Evolutionary conservation across 2,888 invertebrate species (phyloP).

Genomic region (Cabera pusaria): DNA sequence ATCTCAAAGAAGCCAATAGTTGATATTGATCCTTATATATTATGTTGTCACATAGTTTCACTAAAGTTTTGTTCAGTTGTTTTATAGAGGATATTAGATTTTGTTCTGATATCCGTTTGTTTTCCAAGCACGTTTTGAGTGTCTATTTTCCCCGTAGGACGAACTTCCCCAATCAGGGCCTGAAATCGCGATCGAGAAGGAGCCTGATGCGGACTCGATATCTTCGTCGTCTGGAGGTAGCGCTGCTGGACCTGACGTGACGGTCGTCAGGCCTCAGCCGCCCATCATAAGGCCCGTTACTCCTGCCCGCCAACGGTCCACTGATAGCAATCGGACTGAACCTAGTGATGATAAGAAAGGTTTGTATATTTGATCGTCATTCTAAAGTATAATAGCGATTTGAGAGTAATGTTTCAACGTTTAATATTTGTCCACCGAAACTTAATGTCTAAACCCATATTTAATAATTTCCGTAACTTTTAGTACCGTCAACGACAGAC

Average conservation of each 20-base stretch:
- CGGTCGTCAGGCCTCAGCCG: slow-evolving; percentile 61
- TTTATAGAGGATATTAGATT: background rate
- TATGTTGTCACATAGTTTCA: background rate
- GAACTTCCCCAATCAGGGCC: slow-evolving; percentile 70
- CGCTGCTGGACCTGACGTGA: slow-evolving; percentile 66
- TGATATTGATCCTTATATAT: too few species aligned
- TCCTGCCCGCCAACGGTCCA: slow-evolving; percentile 77
- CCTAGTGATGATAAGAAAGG: slow-evolving; percentile 78
- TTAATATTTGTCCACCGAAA: too few species aligned
- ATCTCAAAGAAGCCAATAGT: too few species aligned
- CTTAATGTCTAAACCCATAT: too few species aligned
- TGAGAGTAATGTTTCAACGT: too few species aligned
- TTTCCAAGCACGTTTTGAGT: slow-evolving; percentile 15
- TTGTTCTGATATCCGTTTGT: slow-evolving; percentile 1
- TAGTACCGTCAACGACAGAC: slow-evolving; percentile 65
- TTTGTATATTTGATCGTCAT: slow-evolving; percentile 23
- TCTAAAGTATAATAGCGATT: too few species aligned
- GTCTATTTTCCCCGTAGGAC: slow-evolving; percentile 48
- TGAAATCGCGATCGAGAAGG: slow-evolving; percentile 58
- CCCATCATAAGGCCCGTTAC: slow-evolving; percentile 38
- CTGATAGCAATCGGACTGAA: slow-evolving; percentile 81
- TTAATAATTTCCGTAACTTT: too few species aligned
- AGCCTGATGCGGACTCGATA: slow-evolving; percentile 63
- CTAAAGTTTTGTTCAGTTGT: background rate
- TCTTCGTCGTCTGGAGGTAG: slow-evolving; percentile 72